Evolutionary conservation across 1,140 invertebrate species (phyloP).

Genomic region (Caerostris extrusa): DNA sequence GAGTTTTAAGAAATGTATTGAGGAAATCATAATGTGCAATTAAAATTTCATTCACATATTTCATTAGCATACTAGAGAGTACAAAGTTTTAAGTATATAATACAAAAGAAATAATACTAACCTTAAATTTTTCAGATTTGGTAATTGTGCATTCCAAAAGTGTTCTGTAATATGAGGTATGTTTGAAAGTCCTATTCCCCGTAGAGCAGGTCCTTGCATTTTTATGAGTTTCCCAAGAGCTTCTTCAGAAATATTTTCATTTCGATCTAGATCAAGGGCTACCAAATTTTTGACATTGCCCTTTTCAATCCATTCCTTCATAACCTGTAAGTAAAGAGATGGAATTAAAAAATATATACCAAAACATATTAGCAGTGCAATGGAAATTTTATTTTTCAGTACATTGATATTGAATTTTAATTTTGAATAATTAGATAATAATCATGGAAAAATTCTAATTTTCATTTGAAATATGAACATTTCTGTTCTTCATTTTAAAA

Average conservation of each 20-base stretch:
- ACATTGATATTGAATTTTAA: too few relatives aligned
- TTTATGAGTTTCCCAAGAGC: slow-evolving; percentile 94
- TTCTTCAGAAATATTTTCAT: slow-evolving; percentile 97
- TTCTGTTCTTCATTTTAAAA: too few relatives aligned
- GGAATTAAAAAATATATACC: background rate
- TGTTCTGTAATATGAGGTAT: slow-evolving; percentile 99
- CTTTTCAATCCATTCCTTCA: slow-evolving; percentile 88
- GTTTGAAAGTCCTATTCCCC: slow-evolving; percentile 93
- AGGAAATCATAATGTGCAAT: background rate
- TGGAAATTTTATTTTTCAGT: too few relatives aligned
- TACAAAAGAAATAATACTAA: slow-evolving; percentile 82
- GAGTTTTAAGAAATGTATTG: too few relatives aligned
- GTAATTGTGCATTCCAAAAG: slow-evolving; percentile 95
- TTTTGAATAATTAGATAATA: too few relatives aligned
- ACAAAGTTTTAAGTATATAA: background rate
- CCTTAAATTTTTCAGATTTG: slow-evolving; percentile 94
- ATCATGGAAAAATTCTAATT: too few relatives aligned
- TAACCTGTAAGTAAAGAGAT: slow-evolving; percentile 77
- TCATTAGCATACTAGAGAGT: background rate
- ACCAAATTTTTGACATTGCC: slow-evolving; percentile 93
- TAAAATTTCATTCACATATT: background rate
- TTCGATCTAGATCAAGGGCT: slow-evolving; percentile 95
- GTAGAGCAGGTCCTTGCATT: slow-evolving; percentile 92
- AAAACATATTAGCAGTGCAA: too few relatives aligned
- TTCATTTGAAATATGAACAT: too few relatives aligned